Conservation (phyloP, 2,113 vertebrate species). For the Microtus montanus region DNA sequence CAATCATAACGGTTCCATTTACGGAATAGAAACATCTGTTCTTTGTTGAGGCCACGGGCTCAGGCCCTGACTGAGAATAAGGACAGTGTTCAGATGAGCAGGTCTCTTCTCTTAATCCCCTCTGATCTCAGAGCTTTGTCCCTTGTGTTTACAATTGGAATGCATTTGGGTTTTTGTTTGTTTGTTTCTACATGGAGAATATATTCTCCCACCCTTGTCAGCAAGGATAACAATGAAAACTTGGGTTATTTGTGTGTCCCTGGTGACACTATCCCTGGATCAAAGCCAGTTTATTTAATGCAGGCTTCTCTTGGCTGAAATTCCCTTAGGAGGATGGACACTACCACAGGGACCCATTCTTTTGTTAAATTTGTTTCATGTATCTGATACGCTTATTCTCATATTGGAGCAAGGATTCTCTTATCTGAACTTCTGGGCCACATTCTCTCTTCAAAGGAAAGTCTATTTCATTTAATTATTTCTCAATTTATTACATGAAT, state of each 20-base stretch:
- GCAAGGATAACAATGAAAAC: constrained; percentile 26
- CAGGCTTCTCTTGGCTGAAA: neutral
- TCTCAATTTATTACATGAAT: neutral
- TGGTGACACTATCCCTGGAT: neutral
- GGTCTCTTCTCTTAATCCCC: neutral
- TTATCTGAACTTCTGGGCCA: neutral
- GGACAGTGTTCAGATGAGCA: neutral
- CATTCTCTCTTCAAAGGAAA: constrained; percentile 8
- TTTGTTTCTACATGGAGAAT: neutral
- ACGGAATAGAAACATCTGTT: neutral
- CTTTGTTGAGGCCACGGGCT: neutral
- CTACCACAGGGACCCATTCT: neutral
- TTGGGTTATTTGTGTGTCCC: constrained; percentile 34
- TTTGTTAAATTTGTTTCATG: constrained; percentile 32
- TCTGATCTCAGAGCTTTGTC: neutral
- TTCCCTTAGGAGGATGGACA: neutral
- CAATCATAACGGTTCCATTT: neutral
- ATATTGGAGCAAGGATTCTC: neutral
- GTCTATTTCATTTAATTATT: neutral
- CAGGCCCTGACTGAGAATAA: neutral
- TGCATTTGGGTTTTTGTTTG: constrained; percentile 26
- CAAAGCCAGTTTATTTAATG: neutral
- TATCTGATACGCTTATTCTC: neutral
- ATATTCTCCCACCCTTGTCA: neutral
- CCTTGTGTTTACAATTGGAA: constrained; percentile 27